A percentile compares a stretch with the other conserved stretches of the same genome.
These are phyloP conservation scores for Ganaspis brasiliensis DNA, from an alignment of 2,888 invertebrate species.

Conservation along the genomic window DNA sequence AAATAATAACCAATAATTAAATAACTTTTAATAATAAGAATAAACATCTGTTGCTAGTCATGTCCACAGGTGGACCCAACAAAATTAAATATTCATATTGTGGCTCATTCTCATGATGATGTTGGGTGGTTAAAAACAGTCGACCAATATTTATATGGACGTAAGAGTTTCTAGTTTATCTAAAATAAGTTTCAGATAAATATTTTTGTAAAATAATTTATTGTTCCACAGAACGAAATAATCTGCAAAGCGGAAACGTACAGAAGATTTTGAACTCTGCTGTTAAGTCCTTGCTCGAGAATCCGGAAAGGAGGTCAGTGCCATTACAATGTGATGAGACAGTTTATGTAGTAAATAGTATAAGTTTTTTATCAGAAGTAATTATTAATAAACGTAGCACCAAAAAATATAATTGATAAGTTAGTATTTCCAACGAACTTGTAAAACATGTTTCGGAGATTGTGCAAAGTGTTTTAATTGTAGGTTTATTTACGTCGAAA, in stretches of 20 bases:
- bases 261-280: constrained; percentile 96
- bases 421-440: no score
- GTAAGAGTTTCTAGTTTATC: constrained; percentile 82
- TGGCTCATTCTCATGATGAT: constrained; percentile 96
- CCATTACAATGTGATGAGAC: no score
- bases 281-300: constrained; percentile 86
- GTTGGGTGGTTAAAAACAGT: constrained; percentile 97
- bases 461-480: no score
- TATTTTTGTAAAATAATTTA: neutral
- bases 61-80: constrained; percentile 79
- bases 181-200: neutral
- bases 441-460: no score
- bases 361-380: no score
- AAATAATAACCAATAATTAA: no score
- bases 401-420: no score
- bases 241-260: constrained; percentile 90
- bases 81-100: constrained; percentile 85
- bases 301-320: constrained; percentile 85
- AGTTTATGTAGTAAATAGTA: no score
- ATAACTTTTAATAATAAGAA: no score
- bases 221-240: constrained; percentile 15
- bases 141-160: constrained; percentile 95
- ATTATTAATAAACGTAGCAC: no score
- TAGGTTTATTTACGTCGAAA: constrained; percentile 91
- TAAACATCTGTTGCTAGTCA: constrained; percentile 70